These are phyloP conservation scores for Zoanthus sociatus DNA, from an alignment of 92 coral and sea anemone species.

Conservation along the genomic window DNA sequence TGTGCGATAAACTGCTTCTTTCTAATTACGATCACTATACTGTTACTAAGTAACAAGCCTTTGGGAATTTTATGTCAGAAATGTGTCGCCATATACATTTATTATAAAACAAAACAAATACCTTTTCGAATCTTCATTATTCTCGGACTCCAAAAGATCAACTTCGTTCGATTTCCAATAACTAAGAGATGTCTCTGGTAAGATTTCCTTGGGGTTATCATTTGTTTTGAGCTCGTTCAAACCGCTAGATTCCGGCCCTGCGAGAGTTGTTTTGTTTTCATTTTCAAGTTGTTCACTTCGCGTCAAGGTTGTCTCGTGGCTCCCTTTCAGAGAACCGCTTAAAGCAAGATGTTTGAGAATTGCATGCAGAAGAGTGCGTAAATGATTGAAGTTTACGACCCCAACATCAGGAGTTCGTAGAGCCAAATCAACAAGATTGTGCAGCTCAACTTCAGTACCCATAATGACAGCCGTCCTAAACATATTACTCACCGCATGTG, in stretches of 20 bases:
- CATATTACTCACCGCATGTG: not conserved
- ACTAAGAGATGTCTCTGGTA: not conserved
- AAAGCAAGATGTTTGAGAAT: conserved; percentile 84
- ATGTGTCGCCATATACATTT: not conserved
- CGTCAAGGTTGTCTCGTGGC: not conserved
- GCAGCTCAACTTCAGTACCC: conserved; percentile 91
- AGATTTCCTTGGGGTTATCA: not conserved
- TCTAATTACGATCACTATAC: not conserved
- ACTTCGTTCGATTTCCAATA: not conserved
- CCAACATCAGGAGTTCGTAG: conserved; percentile 86
- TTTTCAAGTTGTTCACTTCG: not conserved
- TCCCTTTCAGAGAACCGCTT: conserved; percentile 32
- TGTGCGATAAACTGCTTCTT: not conserved
- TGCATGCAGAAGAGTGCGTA: conserved; percentile 88
- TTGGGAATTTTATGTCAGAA: not conserved
- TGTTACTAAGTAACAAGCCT: conserved; percentile 6
- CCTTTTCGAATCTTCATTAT: conserved; percentile 31
- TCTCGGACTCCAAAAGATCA: not conserved
- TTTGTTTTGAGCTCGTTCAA: conserved; percentile 1
- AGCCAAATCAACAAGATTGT: conserved; percentile 80
- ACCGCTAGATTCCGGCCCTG: not conserved
- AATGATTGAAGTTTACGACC: conserved; percentile 92
- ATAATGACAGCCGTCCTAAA: conserved; percentile 50
- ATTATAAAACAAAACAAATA: not conserved
- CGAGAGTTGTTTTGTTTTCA: not conserved